Evolutionary conservation across 2,113 vertebrate genomes (phyloP).

Genomic region (Sturnira hondurensis): DNA sequence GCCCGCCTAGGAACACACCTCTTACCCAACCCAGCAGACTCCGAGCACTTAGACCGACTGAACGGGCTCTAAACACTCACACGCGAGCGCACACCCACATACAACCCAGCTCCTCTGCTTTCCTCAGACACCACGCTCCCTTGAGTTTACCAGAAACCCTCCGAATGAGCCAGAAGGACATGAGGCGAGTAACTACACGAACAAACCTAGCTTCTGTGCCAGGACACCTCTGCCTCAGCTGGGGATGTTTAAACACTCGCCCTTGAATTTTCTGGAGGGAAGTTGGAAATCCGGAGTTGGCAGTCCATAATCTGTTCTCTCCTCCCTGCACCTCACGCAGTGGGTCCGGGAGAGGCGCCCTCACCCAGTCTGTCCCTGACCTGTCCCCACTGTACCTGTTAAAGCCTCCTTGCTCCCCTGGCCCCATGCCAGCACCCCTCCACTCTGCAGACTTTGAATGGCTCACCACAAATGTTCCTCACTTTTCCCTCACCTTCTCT

Average conservation of each 20-base stretch:
- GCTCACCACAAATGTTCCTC: fast-evolving
- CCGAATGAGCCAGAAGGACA: background rate
- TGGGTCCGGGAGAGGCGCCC: fast-evolving
- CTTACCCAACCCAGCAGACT: background rate
- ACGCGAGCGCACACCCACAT: no score
- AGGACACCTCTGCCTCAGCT: background rate
- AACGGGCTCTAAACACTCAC: background rate
- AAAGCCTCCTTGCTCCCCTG: background rate
- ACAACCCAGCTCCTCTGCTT: background rate
- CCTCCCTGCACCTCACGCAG: background rate
- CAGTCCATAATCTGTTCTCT: background rate
- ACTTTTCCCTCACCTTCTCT: background rate
- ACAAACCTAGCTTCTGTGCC: background rate
- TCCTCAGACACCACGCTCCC: background rate
- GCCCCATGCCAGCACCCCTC: background rate
- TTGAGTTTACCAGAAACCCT: background rate
- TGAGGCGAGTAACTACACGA: no score
- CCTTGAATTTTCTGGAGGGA: background rate
- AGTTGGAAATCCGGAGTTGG: fast-evolving
- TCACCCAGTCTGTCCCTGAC: background rate
- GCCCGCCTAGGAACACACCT: background rate
- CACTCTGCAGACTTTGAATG: background rate
- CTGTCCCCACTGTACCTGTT: background rate
- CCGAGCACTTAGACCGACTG: background rate
- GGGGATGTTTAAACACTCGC: no score